Evolutionary conservation across 2,888 invertebrate genomes (phyloP).

Genomic region (Hemistola chrysoprasaria): DNA sequence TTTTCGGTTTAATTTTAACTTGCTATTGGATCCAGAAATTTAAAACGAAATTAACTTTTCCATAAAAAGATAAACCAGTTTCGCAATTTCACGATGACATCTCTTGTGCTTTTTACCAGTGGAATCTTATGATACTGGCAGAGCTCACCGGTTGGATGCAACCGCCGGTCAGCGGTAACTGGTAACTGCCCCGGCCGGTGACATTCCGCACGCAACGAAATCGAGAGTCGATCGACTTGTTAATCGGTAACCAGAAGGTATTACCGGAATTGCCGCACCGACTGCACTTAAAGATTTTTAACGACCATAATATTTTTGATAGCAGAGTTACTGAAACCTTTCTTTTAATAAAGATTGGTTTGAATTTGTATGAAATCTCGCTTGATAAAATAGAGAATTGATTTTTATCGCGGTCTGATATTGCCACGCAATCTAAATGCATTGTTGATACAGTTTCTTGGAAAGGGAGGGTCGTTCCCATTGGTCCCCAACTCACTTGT

Average conservation of each 20-base stretch:
- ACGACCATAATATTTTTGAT: too few species aligned
- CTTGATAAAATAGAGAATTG: too few species aligned
- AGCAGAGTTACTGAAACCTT: too few species aligned
- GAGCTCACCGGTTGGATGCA: conserved; percentile 13
- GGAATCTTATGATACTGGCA: conserved; percentile 5
- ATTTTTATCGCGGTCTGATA: neutral
- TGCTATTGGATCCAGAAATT: conserved; percentile 17
- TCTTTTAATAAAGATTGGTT: too few species aligned
- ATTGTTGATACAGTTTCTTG: too few species aligned
- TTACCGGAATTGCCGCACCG: conserved; percentile 43
- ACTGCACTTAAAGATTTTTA: conserved; percentile 20
- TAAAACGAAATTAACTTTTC: conserved; percentile 26
- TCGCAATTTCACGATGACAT: conserved; percentile 26
- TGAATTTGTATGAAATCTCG: too few species aligned
- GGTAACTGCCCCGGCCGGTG: conserved; percentile 41
- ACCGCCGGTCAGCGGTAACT: conserved; percentile 18
- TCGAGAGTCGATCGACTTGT: conserved; percentile 56
- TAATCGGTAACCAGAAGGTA: conserved; percentile 41
- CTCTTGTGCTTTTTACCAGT: conserved; percentile 6
- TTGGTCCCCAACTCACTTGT: too few species aligned
- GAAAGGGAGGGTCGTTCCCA: too few species aligned
- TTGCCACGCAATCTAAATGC: conserved; percentile 15
- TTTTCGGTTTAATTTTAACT: too few species aligned
- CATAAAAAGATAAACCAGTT: conserved; percentile 28
- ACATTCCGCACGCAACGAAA: conserved; percentile 60